A percentile compares a stretch with the other conserved stretches of the same genome.
Conservation (phyloP, 1,140 invertebrate species). For the Drosophila insularis region DNA sequence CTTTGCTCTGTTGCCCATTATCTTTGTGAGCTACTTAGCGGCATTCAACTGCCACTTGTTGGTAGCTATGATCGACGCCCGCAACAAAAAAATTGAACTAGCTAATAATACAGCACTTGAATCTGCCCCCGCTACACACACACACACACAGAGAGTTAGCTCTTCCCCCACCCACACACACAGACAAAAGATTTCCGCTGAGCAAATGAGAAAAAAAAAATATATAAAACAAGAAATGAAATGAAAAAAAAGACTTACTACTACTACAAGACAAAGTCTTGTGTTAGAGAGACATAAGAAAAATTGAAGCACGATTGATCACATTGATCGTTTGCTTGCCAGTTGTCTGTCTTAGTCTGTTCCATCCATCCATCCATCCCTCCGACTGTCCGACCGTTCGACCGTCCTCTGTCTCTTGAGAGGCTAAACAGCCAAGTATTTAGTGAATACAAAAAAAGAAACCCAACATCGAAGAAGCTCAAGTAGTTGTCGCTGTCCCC, state of each 20-base stretch:
- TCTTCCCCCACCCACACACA: constrained; percentile 29
- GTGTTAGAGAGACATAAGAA: constrained; percentile 47
- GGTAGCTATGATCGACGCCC: constrained; percentile 41
- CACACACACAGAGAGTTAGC: constrained; percentile 19
- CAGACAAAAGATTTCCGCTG: constrained; percentile 71
- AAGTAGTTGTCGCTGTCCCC: constrained; percentile 58
- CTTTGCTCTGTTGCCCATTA: constrained; percentile 64
- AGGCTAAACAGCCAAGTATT: constrained; percentile 66
- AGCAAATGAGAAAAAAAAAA: constrained; percentile 51
- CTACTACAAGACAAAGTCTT: constrained; percentile 33
- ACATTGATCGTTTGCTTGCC: constrained; percentile 67
- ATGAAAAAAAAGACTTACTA: constrained; percentile 26
- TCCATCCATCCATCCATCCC: neutral
- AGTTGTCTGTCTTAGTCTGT: constrained; percentile 38
- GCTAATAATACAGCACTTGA: constrained; percentile 78
- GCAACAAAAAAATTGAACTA: constrained; percentile 64
- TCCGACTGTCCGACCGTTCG: too few relatives aligned
- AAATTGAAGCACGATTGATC: constrained; percentile 79
- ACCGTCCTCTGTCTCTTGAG: constrained; percentile 7
- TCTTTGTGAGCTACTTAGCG: constrained; percentile 70
- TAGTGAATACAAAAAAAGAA: constrained; percentile 50
- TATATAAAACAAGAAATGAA: too few relatives aligned
- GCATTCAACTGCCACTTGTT: constrained; percentile 78
- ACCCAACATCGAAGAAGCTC: constrained; percentile 36
- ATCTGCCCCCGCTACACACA: constrained; percentile 24